These are phyloP conservation scores for Agraylea sexmaculata DNA, from an alignment of 1,140 invertebrate species.

Conservation along the genomic window DNA sequence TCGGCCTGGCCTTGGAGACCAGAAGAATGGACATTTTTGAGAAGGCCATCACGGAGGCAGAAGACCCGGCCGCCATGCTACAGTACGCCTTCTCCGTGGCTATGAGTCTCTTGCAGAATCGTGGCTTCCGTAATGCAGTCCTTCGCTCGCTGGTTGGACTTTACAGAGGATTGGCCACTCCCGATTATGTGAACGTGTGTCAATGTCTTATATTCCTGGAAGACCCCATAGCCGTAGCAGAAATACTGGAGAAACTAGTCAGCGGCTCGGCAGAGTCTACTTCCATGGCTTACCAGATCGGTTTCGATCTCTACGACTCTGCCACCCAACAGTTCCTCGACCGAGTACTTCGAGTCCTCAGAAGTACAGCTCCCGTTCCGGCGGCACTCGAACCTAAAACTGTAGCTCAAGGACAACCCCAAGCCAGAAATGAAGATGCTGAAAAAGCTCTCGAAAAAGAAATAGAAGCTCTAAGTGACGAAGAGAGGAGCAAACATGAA, in stretches of 20 bases:
- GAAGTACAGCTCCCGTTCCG: conserved; percentile 75
- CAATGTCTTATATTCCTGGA: conserved; percentile 95
- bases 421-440: conserved; percentile 38
- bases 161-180: conserved; percentile 73
- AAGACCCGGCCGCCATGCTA: conserved; percentile 83
- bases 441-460: conserved; percentile 39
- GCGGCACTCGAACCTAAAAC: conserved; percentile 57
- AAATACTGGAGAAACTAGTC: conserved; percentile 80
- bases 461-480: conserved; percentile 54
- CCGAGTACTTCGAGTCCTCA: conserved; percentile 72
- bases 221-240: conserved; percentile 81
- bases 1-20: conserved; percentile 91
- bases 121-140: conserved; percentile 82
- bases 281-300: conserved; percentile 97
- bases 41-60: conserved; percentile 78
- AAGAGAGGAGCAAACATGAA: conserved; percentile 75
- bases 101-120: conserved; percentile 90
- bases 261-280: conserved; percentile 56
- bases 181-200: conserved; percentile 93
- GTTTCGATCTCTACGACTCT: conserved; percentile 97
- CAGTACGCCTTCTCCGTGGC: conserved; percentile 91
- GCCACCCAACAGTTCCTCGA: conserved; percentile 95
- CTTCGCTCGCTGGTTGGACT: conserved; percentile 79
- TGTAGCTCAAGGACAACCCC: conserved; percentile 48
- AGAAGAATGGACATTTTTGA: conserved; percentile 92